These are phyloP conservation scores for Cephus rjabovi DNA, from an alignment of 2,888 invertebrate species.

Conservation along the genomic window DNA sequence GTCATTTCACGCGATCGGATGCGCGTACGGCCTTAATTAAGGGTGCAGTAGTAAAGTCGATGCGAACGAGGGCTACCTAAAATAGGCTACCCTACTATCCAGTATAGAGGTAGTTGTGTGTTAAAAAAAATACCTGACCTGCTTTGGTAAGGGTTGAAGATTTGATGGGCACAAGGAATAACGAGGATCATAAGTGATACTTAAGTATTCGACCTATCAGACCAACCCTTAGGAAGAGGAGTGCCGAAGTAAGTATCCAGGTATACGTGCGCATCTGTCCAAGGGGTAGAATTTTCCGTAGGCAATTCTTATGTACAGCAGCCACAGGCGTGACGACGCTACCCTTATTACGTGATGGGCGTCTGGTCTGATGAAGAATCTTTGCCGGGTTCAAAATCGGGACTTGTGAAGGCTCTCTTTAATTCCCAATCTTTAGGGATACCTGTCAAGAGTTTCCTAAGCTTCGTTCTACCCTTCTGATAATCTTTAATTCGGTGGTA, in stretches of 20 bases:
- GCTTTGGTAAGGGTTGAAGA: not conserved
- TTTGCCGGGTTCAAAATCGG: conserved; percentile 14
- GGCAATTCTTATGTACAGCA: not conserved
- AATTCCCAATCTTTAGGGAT: not conserved
- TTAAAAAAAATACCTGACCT: conserved; percentile 22
- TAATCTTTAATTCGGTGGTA: not conserved
- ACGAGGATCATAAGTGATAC: conserved; percentile 34
- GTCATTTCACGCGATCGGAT: not conserved
- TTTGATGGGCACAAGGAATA: conserved; percentile 19
- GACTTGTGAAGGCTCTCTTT: not conserved
- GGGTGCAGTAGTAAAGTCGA: not conserved
- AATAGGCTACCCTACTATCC: not conserved
- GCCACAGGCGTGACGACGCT: not conserved
- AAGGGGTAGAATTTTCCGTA: not conserved
- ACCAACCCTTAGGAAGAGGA: conserved; percentile 10
- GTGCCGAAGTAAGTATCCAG: not conserved
- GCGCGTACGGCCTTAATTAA: not conserved
- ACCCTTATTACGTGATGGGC: conserved; percentile 35
- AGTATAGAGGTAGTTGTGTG: conserved; percentile 10
- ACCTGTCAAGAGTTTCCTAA: not conserved
- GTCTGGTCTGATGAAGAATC: conserved; percentile 37
- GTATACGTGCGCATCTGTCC: not conserved
- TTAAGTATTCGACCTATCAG: conserved; percentile 44
- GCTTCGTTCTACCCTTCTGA: not conserved
- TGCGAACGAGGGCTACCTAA: not conserved